These are phyloP conservation scores for Echinops telfairi DNA, from an alignment of 2,113 vertebrate genomes.

Conservation along the genomic window DNA sequence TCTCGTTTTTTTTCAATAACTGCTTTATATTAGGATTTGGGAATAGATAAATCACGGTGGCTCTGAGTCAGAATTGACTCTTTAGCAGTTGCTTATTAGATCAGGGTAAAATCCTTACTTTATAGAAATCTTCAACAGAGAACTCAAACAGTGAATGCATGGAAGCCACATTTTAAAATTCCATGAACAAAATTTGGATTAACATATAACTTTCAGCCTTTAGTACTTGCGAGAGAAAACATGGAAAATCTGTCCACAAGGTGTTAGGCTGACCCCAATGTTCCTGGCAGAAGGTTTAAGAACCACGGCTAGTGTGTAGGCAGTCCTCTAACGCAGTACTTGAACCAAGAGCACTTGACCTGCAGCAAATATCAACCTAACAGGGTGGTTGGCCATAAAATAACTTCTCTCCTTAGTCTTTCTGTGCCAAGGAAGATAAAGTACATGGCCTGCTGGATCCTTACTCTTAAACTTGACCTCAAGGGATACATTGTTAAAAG, in stretches of 20 bases:
- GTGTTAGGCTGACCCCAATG: neutral
- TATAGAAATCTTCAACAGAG: neutral
- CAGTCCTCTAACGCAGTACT: neutral
- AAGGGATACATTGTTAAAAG: neutral
- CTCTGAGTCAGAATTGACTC: too few species aligned
- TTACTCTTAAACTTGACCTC: neutral
- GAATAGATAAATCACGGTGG: neutral
- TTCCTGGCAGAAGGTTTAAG: neutral
- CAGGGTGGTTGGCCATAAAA: neutral
- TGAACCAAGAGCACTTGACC: neutral
- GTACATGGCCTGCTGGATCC: neutral
- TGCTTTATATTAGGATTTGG: neutral
- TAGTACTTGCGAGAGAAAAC: neutral
- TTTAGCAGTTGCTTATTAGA: too few species aligned
- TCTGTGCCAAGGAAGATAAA: neutral
- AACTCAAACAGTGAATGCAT: neutral
- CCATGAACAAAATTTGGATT: neutral
- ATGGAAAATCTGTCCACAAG: neutral
- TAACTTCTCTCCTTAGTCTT: neutral
- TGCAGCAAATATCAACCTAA: neutral
- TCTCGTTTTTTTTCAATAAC: constrained; percentile 53
- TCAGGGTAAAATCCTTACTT: neutral
- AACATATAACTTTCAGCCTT: neutral
- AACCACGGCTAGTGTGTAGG: neutral
- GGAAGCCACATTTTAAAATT: neutral